These are phyloP conservation scores for Drosophila macrospina DNA, from an alignment of 2,888 invertebrate species.

Conservation along the genomic window DNA sequence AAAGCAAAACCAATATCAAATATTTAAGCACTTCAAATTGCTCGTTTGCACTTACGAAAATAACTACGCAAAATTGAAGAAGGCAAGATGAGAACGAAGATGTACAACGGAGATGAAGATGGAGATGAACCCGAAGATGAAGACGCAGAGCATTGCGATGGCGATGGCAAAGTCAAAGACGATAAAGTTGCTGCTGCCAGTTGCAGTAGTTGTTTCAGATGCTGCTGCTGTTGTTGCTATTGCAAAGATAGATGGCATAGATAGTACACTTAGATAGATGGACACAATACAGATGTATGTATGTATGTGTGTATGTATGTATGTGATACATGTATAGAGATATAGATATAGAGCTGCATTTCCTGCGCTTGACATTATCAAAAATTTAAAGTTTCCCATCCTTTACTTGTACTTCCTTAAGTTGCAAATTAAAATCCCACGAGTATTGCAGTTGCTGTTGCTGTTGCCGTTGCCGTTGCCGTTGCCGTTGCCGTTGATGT, in stretches of 20 bases:
- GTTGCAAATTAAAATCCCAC: constrained; percentile 73
- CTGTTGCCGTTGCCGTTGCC: constrained; percentile 17
- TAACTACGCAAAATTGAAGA: constrained; percentile 74
- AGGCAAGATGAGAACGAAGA: constrained; percentile 14
- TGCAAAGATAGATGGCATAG: constrained; percentile 45
- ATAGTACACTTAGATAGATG: constrained; percentile 34
- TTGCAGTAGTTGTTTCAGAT: constrained; percentile 27
- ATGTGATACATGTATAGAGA: not conserved
- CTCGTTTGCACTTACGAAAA: constrained; percentile 79
- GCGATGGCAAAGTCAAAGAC: constrained; percentile 13
- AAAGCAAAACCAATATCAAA: constrained; percentile 77
- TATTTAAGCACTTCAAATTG: constrained; percentile 80
- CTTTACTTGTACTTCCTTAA: constrained; percentile 63
- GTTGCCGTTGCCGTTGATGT: not conserved
- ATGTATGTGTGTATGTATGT: not conserved
- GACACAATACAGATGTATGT: constrained; percentile 4
- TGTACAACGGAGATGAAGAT: not conserved
- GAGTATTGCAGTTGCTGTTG: constrained; percentile 40
- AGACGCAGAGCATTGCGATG: not conserved
- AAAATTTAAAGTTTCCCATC: constrained; percentile 74
- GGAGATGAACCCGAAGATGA: not conserved
- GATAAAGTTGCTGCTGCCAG: constrained; percentile 41
- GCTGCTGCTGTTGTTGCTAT: constrained; percentile 7
- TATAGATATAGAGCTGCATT: constrained; percentile 5
- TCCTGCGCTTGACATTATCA: constrained; percentile 70